phyloP scores from a whole-genome alignment of 1,140 invertebrate genomes.

The Nautilus pompilius region DNA sequence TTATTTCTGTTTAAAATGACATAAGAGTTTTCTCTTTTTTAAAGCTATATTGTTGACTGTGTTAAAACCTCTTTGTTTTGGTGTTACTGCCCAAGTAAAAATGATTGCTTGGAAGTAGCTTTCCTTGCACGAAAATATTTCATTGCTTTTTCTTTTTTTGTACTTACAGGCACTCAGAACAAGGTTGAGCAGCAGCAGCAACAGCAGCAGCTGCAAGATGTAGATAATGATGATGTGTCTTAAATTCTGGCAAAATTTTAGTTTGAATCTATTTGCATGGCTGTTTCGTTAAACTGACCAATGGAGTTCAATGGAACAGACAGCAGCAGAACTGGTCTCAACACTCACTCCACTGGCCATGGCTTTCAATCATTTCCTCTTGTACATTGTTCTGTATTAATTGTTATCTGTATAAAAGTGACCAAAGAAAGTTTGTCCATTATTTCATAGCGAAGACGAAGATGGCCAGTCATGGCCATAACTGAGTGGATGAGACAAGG shows the following conservation, averaged over 20 bases:
- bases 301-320: conserved; percentile 1
- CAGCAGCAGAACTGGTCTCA: background rate
- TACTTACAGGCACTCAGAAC: conserved; percentile 9
- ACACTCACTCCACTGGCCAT: conserved; percentile 4
- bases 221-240: conserved; percentile 72
- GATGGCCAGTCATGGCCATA: background rate
- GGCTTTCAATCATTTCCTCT: background rate
- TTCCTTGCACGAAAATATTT: background rate
- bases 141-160: background rate
- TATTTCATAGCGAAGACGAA: conserved; percentile 1
- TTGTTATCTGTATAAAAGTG: conserved; percentile 7
- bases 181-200: conserved; percentile 19
- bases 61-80: background rate
- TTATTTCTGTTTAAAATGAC: background rate
- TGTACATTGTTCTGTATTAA: conserved; percentile 6
- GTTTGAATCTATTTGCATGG: conserved; percentile 2
- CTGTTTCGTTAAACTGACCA: too few species aligned
- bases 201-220: conserved; percentile 84
- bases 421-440: conserved; percentile 3
- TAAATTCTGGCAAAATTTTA: conserved; percentile 27
- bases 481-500: background rate
- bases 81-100: background rate
- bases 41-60: conserved; percentile 13
- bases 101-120: background rate
- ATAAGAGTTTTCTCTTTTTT: background rate